A percentile compares a stretch with the other conserved stretches of the same genome.
Conservation (phyloP, 2,113 vertebrate genomes). For the Rafetus swinhoei region DNA sequence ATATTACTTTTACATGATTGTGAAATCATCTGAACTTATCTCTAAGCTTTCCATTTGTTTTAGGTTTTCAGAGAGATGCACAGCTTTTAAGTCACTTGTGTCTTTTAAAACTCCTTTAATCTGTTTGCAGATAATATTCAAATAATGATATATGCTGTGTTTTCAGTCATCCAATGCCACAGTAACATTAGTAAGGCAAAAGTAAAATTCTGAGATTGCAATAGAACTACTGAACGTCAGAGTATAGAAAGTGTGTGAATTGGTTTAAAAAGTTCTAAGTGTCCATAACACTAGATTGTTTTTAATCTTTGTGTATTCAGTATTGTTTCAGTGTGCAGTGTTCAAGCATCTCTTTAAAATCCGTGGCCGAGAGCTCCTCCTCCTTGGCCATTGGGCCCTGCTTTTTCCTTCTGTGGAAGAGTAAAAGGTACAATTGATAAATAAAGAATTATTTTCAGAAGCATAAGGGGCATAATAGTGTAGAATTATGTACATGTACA, state of each 20-base stretch:
- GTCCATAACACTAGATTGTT: neutral
- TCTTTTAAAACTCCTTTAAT: neutral
- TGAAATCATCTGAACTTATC: neutral
- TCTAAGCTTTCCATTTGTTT: neutral
- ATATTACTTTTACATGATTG: neutral
- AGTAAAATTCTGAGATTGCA: neutral
- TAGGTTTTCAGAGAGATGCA: neutral
- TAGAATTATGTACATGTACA: neutral
- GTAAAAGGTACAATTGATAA: neutral
- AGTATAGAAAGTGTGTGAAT: neutral
- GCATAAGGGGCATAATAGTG: neutral
- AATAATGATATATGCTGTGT: neutral
- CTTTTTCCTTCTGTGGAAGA: neutral
- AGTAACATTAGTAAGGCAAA: neutral
- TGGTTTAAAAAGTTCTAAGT: neutral
- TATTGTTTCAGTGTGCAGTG: neutral
- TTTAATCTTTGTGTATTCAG: neutral
- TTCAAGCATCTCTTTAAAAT: neutral
- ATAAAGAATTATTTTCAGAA: neutral
- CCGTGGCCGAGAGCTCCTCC: neutral
- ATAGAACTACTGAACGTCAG: neutral
- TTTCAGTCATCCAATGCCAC: neutral
- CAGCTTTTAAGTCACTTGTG: neutral
- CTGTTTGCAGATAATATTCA: neutral
- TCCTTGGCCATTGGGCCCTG: neutral